Base-by-base conservation (phyloP, 2,888 invertebrate species). In the Pyrocoelia pectoralis region DNA sequence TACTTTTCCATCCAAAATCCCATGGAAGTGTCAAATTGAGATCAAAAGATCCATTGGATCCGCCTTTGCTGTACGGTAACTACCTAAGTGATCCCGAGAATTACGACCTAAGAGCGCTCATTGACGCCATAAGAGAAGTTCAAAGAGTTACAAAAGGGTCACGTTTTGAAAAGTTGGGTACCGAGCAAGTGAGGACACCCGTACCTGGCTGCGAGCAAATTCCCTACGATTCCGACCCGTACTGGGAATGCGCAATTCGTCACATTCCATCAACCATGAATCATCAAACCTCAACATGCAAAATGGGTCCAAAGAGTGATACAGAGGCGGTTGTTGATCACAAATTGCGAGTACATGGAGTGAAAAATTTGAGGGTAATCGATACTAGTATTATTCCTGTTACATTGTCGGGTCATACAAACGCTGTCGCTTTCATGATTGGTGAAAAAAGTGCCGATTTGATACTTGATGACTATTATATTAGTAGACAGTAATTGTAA, bases 31-130 rank as follows among this genome's bases (percentile, higher is more conserved):
- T 92, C 0, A 84, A 83, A 77, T 82, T 95, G 12, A 85, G 84
- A 72, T 89, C 88, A 8, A 87, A 83, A 61, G 87, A 94, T 77
- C 93, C 94, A 0, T 85, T 86, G 70, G 84, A 87, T 0, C 87
- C 89, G 71, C 93, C 95, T 0, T 81, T 86, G n/a, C 84, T 94
- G 56, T 87, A 93, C 69, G 91, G 93, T 0, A 92, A 92, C 76
- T 97, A 95, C 79, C 87, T 95, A 74, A 84, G 87, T 0, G 85
- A 89, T 73, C 83, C 84, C 4, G 79, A 72, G 17, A 63, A 68
- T 83, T 68, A 87, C 83, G 81, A 81, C 65, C 65, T 80, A 1
- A 75, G 72, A 62, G 76, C 78, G 1, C 74, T 80, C 58, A 73
- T 80, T n/a, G 76, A 75, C 2, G 73, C 76, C 0, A 79, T 86